Base-by-base conservation (phyloP, 2,113 vertebrate genomes). In the Otus sunia region DNA sequence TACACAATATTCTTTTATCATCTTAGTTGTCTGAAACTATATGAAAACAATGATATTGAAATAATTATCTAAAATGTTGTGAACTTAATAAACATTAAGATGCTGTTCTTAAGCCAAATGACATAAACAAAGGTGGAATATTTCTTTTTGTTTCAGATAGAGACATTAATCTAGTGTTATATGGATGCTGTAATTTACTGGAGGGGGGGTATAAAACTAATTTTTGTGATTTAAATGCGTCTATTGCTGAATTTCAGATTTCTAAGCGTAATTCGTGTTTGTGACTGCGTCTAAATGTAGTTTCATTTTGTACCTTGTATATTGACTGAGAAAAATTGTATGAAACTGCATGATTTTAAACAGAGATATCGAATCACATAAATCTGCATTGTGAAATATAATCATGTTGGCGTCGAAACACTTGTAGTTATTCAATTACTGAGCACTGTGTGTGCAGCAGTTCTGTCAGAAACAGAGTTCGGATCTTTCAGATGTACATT, bases 151-250 rank as follows among this genome's bases (percentile, higher is more conserved):
- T 95, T 69, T 88, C 69, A 69, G 87, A 75, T 59, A 52, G 53
- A 43, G 81, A 36, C 62, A 71, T 88, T 84, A 88, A 56, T 90
- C 77, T 72, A 52, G 22, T 72, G 72, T 95, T 95, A 73, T 56
- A 26, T 73, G 59, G 82, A 88, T 95, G 76, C 86, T 95, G 75
- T 90, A 92, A 75, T 86, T 76, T 86, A 58, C 80, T 76, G 63
- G 81, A 67, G 77, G 86, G 75, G 41, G 84, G 49, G 52, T 85
- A 45, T 60, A 86, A 53, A 74, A 62, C 39, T 94, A 39, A 15
- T 89, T 96, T 75, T 93, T 88, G 96, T 95, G 52, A 78, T 92
- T 92, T 95, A 74, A 66, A 53, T 95, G 80, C 92, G 81, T 68
- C 55, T 95, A 83, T 69, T 86, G 56, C 85, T 72, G 69, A 75